Evolutionary conservation across 1,140 invertebrate genomes (phyloP).

Genomic region (Drosophila repletoides): DNA sequence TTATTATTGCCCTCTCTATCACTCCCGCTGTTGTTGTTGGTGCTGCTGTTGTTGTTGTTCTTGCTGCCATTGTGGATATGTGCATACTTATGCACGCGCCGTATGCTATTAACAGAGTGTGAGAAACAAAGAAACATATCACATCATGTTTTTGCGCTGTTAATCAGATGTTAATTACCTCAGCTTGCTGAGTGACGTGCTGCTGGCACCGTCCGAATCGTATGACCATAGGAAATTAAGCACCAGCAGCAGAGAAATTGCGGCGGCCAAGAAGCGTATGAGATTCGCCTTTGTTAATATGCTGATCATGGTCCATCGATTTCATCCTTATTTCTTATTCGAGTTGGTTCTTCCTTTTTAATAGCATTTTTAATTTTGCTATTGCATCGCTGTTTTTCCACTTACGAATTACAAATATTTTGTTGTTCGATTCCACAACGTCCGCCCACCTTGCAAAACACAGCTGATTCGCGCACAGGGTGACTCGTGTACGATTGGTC

Average conservation of each 20-base stretch:
- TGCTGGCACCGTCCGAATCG: slow-evolving; percentile 50
- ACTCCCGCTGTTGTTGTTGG: slow-evolving; percentile 22
- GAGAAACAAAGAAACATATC: not conserved
- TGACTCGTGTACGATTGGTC: not conserved
- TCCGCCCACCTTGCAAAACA: not conserved
- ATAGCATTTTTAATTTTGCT: slow-evolving; percentile 40
- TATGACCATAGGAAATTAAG: slow-evolving; percentile 65
- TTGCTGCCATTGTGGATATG: slow-evolving; percentile 52
- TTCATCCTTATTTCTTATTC: slow-evolving; percentile 61
- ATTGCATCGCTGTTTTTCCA: slow-evolving; percentile 15
- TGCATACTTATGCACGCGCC: slow-evolving; percentile 73
- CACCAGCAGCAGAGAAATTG: slow-evolving; percentile 66
- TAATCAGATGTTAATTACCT: slow-evolving; percentile 44
- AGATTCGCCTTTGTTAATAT: slow-evolving; percentile 70
- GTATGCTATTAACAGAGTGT: slow-evolving; percentile 42
- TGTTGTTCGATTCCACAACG: slow-evolving; percentile 36
- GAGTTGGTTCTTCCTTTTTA: slow-evolving; percentile 26
- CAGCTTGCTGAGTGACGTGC: slow-evolving; percentile 62
- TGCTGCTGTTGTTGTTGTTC: slow-evolving; percentile 33
- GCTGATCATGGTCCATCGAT: slow-evolving; percentile 61
- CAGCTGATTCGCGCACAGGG: slow-evolving; percentile 46
- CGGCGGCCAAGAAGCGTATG: slow-evolving; percentile 56
- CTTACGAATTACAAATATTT: slow-evolving; percentile 22
- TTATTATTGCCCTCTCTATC: slow-evolving; percentile 1
- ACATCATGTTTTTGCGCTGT: too few relatives aligned